Evolutionary conservation across 2,113 vertebrate genomes (phyloP).

Genomic region (Cephalopholis sonnerati): DNA sequence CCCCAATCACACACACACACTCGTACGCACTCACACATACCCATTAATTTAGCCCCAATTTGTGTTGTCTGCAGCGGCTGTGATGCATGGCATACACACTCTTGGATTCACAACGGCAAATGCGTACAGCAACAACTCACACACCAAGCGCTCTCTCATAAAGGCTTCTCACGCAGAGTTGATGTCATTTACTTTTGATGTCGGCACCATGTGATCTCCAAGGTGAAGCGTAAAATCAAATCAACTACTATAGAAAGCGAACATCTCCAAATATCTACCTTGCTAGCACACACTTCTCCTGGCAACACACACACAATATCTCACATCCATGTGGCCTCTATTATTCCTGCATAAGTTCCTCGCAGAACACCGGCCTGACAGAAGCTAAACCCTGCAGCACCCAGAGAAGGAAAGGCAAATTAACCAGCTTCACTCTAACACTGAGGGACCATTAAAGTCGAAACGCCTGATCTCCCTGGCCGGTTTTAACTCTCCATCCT

Average conservation of each 20-base stretch:
- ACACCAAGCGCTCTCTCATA: constrained; percentile 17
- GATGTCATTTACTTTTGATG: constrained; percentile 41
- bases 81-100: constrained; percentile 60
- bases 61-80: constrained; percentile 73
- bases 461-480: constrained; percentile 81
- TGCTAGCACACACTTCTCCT: background rate
- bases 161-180: constrained; percentile 5
- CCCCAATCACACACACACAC: constrained; percentile 46
- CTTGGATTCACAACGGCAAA: constrained; percentile 33
- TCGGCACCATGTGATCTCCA: constrained; percentile 9
- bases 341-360: constrained; percentile 64
- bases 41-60: constrained; percentile 82
- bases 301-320: constrained; percentile 40
- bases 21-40: constrained; percentile 33
- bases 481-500: constrained; percentile 74
- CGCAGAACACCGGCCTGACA: constrained; percentile 62
- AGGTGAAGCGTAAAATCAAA: constrained; percentile 31
- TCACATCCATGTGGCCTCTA: constrained; percentile 49
- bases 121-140: constrained; percentile 6
- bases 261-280: constrained; percentile 14
- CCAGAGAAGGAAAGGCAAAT: constrained; percentile 79
- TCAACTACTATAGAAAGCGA: constrained; percentile 12
- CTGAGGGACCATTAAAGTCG: constrained; percentile 80
- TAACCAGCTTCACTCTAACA: constrained; percentile 80
- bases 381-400: constrained; percentile 72